Evolutionary conservation across 2,888 invertebrate genomes (phyloP), one percentile per base, ranked within the genome.

Genomic region (Sarcophaga caerulescens): DNA sequence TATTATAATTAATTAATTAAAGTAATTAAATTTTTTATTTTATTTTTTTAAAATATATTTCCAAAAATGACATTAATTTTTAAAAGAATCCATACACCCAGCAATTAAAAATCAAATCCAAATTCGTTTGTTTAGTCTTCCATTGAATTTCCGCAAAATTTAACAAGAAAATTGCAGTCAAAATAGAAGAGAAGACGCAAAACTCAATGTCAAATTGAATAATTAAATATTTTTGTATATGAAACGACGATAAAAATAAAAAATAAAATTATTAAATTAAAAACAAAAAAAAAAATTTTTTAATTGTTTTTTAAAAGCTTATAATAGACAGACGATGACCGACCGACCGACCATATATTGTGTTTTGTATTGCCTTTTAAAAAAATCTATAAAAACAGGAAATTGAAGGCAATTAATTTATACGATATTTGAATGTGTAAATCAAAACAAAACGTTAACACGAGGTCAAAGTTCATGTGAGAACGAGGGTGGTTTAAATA

Each of bases 131-230:
- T 35, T 17, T 52, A 52, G 23, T 45, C 10, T 45, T 59, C 23
- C n/a, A 45, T 45, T 25, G 25, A 35, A 62, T 68, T 74, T 81
- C 60, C 74, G 62, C 52, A 62, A 19, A 69, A 74, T 81, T 74
- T 52, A 81, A 74, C 25, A 8, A 21, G 2, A 62, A 76, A 82
- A 76, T 73, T 85, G 57, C n/a, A 82, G 19, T 62, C 57, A 84
- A 70, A 14, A 35, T 4, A 52, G 23, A n/a, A 57, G 4, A 21
- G 25, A 11, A 52, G 47, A n/a, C 44, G 10, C 17, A 14, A 1
- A 79, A 68, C 70, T 75, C 68, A 75, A 81, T 81, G 81, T 81
- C 68, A 75, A 75, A 69, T 81, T 60, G 62, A 52, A 75, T 69
- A 81, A 81, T 75, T 69, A 62, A 60, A 74, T 47, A 47, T 60